These are phyloP conservation scores for Anthoptus insignis DNA, from an alignment of 2,888 invertebrate species.

Conservation along the genomic window DNA sequence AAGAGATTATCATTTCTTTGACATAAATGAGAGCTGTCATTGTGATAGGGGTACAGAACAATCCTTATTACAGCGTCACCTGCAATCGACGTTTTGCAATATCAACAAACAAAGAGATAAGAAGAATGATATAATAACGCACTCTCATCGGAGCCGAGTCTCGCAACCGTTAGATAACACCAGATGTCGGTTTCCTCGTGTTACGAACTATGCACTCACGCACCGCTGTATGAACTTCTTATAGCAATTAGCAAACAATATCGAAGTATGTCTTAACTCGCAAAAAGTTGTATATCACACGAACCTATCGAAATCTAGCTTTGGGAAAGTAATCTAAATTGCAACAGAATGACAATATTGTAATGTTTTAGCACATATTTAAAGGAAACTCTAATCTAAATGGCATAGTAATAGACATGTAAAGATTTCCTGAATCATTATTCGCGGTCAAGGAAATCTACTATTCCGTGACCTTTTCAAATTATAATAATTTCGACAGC, in stretches of 20 bases:
- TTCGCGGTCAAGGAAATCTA: constrained; percentile 78
- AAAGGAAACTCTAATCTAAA: constrained; percentile 31
- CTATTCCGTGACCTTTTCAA: constrained; percentile 77
- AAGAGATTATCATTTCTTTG: too few relatives aligned
- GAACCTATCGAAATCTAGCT: neutral
- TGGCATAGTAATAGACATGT: constrained; percentile 51
- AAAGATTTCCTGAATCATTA: constrained; percentile 66
- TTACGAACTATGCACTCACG: constrained; percentile 65
- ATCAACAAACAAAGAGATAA: constrained; percentile 41
- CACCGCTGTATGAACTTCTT: constrained; percentile 54
- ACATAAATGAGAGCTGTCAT: too few relatives aligned
- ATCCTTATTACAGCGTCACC: neutral
- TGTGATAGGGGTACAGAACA: neutral
- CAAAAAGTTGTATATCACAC: constrained; percentile 45
- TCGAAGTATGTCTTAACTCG: constrained; percentile 54
- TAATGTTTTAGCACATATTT: neutral
- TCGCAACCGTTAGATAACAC: constrained; percentile 68
- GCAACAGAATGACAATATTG: neutral
- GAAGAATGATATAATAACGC: constrained; percentile 52
- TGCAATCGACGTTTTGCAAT: constrained; percentile 39
- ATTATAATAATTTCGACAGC: constrained; percentile 80
- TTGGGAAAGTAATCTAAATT: constrained; percentile 23
- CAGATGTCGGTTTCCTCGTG: constrained; percentile 70
- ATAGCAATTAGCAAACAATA: constrained; percentile 60
- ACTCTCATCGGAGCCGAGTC: constrained; percentile 24